These are phyloP conservation scores for Zaprionus gabonicus DNA, from an alignment of 1,140 invertebrate genomes.

Conservation along the genomic window DNA sequence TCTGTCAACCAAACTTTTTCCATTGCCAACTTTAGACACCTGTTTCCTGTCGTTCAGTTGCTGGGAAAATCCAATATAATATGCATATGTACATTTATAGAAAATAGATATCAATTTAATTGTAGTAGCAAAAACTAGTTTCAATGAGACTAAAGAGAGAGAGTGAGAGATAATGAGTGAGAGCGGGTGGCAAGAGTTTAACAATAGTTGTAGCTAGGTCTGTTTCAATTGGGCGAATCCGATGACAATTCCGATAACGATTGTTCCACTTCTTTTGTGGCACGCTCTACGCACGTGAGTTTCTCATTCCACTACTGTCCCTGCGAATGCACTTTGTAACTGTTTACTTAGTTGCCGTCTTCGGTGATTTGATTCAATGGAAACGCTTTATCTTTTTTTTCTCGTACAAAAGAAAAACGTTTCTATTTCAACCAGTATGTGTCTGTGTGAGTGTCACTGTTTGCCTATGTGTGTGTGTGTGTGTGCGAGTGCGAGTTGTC, in stretches of 20 bases:
- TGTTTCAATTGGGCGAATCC: conserved; percentile 9
- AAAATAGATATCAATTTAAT: background rate
- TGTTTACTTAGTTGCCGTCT: conserved; percentile 2
- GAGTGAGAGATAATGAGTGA: background rate
- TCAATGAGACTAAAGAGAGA: background rate
- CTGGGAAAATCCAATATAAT: background rate
- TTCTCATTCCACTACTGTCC: background rate
- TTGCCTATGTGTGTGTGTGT: conserved; percentile 3
- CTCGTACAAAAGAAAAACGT: conserved; percentile 6
- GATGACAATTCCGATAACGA: conserved; percentile 1
- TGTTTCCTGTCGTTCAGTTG: background rate
- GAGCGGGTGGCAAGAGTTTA: background rate
- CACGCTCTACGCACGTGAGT: conserved; percentile 20
- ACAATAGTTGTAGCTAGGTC: background rate
- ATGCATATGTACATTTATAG: background rate
- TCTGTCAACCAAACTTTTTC: background rate
- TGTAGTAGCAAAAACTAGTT: background rate
- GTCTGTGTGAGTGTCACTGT: conserved; percentile 9
- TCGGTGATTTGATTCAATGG: conserved; percentile 3
- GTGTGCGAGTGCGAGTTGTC: conserved; percentile 17
- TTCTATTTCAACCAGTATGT: conserved; percentile 8
- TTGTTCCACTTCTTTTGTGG: conserved; percentile 1
- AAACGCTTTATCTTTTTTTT: conserved; percentile 23
- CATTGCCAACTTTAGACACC: conserved; percentile 8
- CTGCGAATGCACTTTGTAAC: conserved; percentile 32